These are phyloP conservation scores for Seira ritae DNA, from an alignment of 2,888 invertebrate species.

Conservation along the genomic window DNA sequence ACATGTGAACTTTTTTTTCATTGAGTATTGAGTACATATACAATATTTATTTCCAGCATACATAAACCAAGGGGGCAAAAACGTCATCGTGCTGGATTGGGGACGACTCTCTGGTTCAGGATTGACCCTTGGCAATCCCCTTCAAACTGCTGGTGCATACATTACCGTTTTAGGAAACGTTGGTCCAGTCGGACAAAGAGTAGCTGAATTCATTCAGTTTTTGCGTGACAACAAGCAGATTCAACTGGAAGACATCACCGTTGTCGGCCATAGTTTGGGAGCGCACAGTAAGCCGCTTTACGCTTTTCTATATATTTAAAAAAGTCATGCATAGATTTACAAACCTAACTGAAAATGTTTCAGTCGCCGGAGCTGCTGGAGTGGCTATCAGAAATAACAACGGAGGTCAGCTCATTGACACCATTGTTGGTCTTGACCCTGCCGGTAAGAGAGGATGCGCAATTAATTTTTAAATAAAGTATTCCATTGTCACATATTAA, in stretches of 20 bases:
- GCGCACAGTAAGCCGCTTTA: slow-evolving; percentile 64
- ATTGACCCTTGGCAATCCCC: slow-evolving; percentile 31
- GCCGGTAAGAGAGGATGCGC: slow-evolving; percentile 48
- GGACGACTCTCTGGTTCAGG: slow-evolving; percentile 59
- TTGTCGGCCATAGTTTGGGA: slow-evolving; percentile 64
- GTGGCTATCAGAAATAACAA: background rate
- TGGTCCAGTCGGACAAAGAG: slow-evolving; percentile 44
- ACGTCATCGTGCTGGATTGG: slow-evolving; percentile 65
- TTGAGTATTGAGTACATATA: background rate
- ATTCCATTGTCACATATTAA: too few relatives aligned
- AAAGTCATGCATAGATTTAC: background rate
- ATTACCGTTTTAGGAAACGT: slow-evolving; percentile 56
- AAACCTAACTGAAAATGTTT: background rate
- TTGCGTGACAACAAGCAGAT: slow-evolving; percentile 42
- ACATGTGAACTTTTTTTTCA: background rate
- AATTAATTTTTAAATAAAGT: too few relatives aligned
- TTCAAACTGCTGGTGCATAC: slow-evolving; percentile 39
- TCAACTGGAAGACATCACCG: slow-evolving; percentile 43
- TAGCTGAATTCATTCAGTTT: slow-evolving; percentile 63
- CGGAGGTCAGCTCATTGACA: background rate
- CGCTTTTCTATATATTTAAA: too few relatives aligned
- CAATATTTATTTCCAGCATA: slow-evolving; percentile 13
- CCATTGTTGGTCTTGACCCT: slow-evolving; percentile 62
- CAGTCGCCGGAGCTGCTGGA: slow-evolving; percentile 50
- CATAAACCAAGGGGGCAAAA: background rate